phyloP scores from a whole-genome alignment of 64 coral and sea anemone species.

The Stichodactyla helianthus region DNA sequence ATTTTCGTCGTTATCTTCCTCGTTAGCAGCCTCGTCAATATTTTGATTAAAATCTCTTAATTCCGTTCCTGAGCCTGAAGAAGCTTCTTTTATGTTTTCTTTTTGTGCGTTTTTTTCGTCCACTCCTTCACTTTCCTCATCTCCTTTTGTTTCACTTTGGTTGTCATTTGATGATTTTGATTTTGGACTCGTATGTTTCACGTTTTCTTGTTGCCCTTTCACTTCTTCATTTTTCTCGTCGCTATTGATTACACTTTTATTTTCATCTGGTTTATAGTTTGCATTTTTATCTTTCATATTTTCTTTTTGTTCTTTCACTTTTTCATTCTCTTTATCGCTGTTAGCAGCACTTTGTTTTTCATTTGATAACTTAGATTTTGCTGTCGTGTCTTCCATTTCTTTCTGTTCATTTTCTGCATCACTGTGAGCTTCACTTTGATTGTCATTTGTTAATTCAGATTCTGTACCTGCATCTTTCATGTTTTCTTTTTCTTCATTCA shows the following conservation, averaged over 20 bases:
- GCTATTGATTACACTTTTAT: background rate
- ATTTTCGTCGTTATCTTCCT: background rate
- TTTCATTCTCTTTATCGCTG: background rate
- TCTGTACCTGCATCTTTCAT: background rate
- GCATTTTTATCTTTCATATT: background rate
- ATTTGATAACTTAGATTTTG: background rate
- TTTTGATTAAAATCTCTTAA: background rate
- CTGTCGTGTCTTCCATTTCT: background rate
- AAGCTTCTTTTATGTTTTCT: background rate
- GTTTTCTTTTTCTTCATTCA: background rate
- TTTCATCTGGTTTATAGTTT: background rate
- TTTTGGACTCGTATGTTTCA: background rate
- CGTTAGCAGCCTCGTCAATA: background rate
- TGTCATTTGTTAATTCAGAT: background rate
- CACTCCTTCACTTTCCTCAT: background rate
- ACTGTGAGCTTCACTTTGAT: background rate
- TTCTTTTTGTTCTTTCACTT: background rate
- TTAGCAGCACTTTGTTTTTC: background rate
- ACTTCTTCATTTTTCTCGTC: background rate
- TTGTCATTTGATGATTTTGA: background rate
- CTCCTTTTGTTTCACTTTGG: background rate
- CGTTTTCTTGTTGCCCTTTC: background rate
- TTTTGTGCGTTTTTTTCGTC: background rate
- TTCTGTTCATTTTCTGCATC: background rate
- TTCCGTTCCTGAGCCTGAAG: background rate